These are phyloP conservation scores for Caenorhabditis parvicauda DNA, from an alignment of 2,888 invertebrate genomes.

Conservation along the genomic window DNA sequence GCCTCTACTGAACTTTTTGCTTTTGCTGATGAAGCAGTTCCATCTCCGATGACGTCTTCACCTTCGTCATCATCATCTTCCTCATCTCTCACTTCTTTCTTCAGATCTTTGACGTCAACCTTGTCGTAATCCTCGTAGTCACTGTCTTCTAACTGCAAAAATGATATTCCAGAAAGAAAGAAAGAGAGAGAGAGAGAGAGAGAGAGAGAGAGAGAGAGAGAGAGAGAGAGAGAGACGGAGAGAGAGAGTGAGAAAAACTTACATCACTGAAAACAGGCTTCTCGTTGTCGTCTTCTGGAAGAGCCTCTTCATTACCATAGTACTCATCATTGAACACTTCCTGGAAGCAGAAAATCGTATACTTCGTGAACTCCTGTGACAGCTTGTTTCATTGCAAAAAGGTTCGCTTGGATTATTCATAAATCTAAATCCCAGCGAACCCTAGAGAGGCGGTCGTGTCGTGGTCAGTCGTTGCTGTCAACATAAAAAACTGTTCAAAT, in stretches of 20 bases:
- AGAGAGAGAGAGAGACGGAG: no score
- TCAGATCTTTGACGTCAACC: conserved; percentile 28
- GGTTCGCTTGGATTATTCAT: no score
- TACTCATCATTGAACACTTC: conserved; percentile 82
- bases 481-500: no score
- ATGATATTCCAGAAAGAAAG: neutral
- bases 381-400: no score
- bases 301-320: conserved; percentile 73
- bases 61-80: conserved; percentile 16
- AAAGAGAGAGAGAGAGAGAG: no score
- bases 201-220: no score
- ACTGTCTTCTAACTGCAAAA: conserved; percentile 16
- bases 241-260: neutral
- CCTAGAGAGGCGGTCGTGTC: no score
- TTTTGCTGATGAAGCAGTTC: conserved; percentile 12
- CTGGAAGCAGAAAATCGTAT: conserved; percentile 60
- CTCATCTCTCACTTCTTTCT: neutral
- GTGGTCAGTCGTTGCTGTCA: no score
- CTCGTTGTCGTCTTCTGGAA: conserved; percentile 69
- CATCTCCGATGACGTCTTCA: conserved; percentile 10
- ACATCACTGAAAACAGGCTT: conserved; percentile 79
- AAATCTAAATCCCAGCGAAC: no score
- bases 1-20: conserved; percentile 23
- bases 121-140: conserved; percentile 37
- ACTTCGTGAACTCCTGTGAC: no score